phyloP scores from a whole-genome alignment of 2,113 vertebrate species.

The Ictalurus punctatus region DNA sequence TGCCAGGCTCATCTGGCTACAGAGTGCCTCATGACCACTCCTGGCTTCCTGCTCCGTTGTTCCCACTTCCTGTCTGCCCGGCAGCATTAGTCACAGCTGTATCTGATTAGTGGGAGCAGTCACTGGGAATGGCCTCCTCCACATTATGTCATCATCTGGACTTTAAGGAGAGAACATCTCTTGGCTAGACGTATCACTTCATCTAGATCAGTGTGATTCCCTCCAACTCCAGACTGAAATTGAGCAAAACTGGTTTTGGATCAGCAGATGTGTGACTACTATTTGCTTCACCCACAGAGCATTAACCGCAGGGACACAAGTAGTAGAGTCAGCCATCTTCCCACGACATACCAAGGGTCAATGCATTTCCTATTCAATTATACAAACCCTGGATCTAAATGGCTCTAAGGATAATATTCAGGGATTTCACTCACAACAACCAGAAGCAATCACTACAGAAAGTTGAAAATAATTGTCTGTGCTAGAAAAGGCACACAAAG shows the following conservation, averaged over 20 bases:
- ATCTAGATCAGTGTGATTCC: not conserved
- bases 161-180: not conserved
- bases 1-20: slow-evolving; percentile 26
- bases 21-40: slow-evolving; percentile 32
- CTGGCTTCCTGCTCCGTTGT: slow-evolving; percentile 36
- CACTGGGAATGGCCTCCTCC: slow-evolving; percentile 32
- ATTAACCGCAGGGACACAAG: slow-evolving; percentile 16
- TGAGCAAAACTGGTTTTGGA: slow-evolving; percentile 10
- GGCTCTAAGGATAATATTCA: not conserved
- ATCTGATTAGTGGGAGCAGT: slow-evolving; percentile 36
- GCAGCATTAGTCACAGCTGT: slow-evolving; percentile 34
- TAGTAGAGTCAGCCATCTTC: slow-evolving; percentile 6
- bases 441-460: not conserved
- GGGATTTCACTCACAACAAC: slow-evolving; percentile 37
- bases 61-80: slow-evolving; percentile 33
- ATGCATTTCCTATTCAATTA: slow-evolving; percentile 1
- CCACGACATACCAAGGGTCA: slow-evolving; percentile 16
- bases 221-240: not conserved
- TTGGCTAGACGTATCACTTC: not conserved
- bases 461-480: not conserved
- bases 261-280: not conserved
- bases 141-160: slow-evolving; percentile 30
- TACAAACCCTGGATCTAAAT: slow-evolving; percentile 11
- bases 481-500: not conserved
- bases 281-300: slow-evolving; percentile 11